Conservation (phyloP, 2,888 invertebrate genomes). For the Atrina japonica region DNA sequence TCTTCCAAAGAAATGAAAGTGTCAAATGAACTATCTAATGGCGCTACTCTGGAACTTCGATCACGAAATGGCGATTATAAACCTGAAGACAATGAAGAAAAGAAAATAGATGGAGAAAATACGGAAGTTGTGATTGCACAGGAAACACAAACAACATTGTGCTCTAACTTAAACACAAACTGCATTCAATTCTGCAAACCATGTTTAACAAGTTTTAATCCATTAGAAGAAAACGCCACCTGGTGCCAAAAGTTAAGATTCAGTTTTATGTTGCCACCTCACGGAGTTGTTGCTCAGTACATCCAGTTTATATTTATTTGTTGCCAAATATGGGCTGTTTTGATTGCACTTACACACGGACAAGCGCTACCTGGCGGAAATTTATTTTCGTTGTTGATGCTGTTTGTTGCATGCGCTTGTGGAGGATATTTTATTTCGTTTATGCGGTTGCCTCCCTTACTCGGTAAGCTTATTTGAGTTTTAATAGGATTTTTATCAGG, state of each 20-base stretch:
- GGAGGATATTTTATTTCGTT: conserved; percentile 66
- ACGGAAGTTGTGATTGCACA: too few species aligned
- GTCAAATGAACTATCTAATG: too few species aligned
- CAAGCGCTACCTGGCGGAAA: conserved; percentile 69
- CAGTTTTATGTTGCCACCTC: conserved; percentile 65
- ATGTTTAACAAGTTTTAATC: conserved; percentile 58
- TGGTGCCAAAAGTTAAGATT: conserved; percentile 47
- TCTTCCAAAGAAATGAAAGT: too few species aligned
- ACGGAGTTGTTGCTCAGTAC: conserved; percentile 58
- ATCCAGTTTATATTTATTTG: conserved; percentile 56
- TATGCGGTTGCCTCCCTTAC: conserved; percentile 62
- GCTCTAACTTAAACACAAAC: conserved; percentile 45
- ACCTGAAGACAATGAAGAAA: too few species aligned
- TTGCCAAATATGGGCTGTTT: conserved; percentile 59
- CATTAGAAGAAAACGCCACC: conserved; percentile 57
- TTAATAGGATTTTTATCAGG: too few species aligned
- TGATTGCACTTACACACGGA: conserved; percentile 56
- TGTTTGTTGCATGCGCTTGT: conserved; percentile 60
- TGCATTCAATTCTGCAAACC: too few species aligned
- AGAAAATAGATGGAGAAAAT: too few species aligned
- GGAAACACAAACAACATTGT: too few species aligned
- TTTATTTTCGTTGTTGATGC: conserved; percentile 65
- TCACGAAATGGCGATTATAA: too few species aligned
- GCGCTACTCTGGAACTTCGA: too few species aligned
- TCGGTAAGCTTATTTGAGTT: conserved; percentile 63